Percentiles rank a stretch among this genome's conserved stretches.
Conservation (phyloP, 2,888 invertebrate genomes). For the Ramazzottius varieornatus region DNA sequence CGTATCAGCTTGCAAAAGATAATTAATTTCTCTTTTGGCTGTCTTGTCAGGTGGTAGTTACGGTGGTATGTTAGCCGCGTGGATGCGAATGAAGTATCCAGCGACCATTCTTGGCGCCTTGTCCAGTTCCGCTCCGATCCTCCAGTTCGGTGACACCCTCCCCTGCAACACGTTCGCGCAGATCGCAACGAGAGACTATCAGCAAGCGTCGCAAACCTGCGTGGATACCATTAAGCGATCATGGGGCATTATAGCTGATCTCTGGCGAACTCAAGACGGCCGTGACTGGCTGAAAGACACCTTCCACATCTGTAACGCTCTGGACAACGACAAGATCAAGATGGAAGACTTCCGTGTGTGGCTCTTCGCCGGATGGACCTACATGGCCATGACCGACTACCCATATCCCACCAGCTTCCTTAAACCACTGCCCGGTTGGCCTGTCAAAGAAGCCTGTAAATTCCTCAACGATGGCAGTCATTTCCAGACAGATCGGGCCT, state of each 20-base stretch:
- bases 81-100: slow-evolving; percentile 36
- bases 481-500: slow-evolving; percentile 24
- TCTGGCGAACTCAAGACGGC: slow-evolving; percentile 29
- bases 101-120: slow-evolving; percentile 36
- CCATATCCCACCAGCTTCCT: slow-evolving; percentile 65
- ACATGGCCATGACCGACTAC: slow-evolving; percentile 80
- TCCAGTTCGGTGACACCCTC: slow-evolving; percentile 52
- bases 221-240: slow-evolving; percentile 42
- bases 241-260: slow-evolving; percentile 40
- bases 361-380: slow-evolving; percentile 42
- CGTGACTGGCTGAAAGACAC: slow-evolving; percentile 37
- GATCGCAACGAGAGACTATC: slow-evolving; percentile 52
- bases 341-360: slow-evolving; percentile 37
- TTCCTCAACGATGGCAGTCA: background rate
- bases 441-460: slow-evolving; percentile 33
- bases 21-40: no score
- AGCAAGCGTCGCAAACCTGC: slow-evolving; percentile 33
- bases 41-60: slow-evolving; percentile 78
- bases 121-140: slow-evolving; percentile 70
- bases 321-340: slow-evolving; percentile 26
- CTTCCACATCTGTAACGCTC: slow-evolving; percentile 47
- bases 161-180: slow-evolving; percentile 46
- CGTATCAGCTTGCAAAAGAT: no score
- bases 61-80: slow-evolving; percentile 87
- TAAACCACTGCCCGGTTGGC: slow-evolving; percentile 52